These are phyloP conservation scores for Plebejus anna DNA, from an alignment of 2,888 invertebrate genomes.

Conservation along the genomic window DNA sequence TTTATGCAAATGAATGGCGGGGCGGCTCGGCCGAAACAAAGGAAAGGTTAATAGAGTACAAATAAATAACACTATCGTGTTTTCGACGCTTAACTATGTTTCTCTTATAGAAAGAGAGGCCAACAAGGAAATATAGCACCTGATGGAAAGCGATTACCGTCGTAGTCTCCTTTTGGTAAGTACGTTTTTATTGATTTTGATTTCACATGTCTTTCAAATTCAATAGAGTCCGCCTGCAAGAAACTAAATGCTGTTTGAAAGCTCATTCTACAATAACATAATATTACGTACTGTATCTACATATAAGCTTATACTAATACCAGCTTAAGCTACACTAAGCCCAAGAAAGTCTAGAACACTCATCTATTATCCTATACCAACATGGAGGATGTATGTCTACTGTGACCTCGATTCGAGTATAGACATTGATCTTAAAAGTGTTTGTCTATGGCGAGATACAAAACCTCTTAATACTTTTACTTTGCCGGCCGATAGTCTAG, in stretches of 20 bases:
- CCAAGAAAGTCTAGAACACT: constrained; percentile 5
- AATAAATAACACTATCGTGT: not conserved
- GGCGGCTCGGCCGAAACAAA: constrained; percentile 15
- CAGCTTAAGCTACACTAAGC: not conserved
- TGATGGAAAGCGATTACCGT: too few relatives aligned
- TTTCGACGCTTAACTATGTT: not conserved
- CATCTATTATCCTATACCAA: constrained; percentile 23
- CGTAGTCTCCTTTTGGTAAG: too few relatives aligned
- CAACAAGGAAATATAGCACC: too few relatives aligned
- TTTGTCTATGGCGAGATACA: constrained; percentile 23
- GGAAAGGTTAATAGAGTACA: constrained; percentile 18
- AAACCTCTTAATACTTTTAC: constrained; percentile 13
- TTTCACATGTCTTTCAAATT: too few relatives aligned
- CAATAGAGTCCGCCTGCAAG: too few relatives aligned
- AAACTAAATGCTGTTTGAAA: not conserved
- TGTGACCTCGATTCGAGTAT: constrained; percentile 9
- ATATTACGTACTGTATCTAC: not conserved
- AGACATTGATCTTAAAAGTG: constrained; percentile 20
- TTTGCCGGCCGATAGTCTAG: not conserved
- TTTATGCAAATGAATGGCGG: constrained; percentile 20
- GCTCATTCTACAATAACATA: not conserved
- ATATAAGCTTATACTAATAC: not conserved
- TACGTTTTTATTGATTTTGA: too few relatives aligned
- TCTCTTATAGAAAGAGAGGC: too few relatives aligned
- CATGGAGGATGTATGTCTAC: constrained; percentile 15